Evolutionary conservation across 2,113 vertebrate species (phyloP), one percentile per base, ranked within the genome.

Genomic region (Eurystomus gularis): DNA sequence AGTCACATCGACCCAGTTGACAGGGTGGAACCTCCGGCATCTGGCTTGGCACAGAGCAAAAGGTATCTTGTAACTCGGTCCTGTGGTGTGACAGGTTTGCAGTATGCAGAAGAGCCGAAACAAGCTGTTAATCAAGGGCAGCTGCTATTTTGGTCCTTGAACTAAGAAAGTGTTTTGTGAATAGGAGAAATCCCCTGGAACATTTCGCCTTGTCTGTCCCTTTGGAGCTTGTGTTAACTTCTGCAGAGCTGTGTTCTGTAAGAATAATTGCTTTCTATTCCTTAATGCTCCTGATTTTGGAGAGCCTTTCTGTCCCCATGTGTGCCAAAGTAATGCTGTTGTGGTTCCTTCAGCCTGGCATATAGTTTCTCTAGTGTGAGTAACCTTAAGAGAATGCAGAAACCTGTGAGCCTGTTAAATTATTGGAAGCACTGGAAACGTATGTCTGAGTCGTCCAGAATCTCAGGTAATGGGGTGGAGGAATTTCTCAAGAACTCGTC

Each of bases 71-170:
- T 86, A 58, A 66, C 60, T 65, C 68, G 2, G 5, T 79, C 39
- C 77, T 48, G 33, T 40, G 48, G 33, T 1, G 2, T 82, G 86
- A 71, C 65, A 89, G 65, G 89, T 89, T 92, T 79, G 55, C 24
- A 48, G 69, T 28, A 46, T 93, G 66, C 76, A 90, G 76, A 81
- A 66, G 52, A 88, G 82, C 76, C 92, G 85, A 80, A 94, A 77
- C 55, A 92, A 92, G 68, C 68, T 71, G 42, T 58, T 93, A 86
- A 90, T 93, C 77, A 90, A 37, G 29, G 77, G 49, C 82, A 92
- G 81, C 82, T 92, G 93, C 77, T 93, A 9, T 73, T 95, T 69
- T 52, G 70, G 42, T 94, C 55, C 76, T 90, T 88, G 68, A 94
- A 79, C 54, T 82, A 54, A 87, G 84, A 57, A 79, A 90, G 24